A percentile compares a stretch with the other conserved stretches of the same genome.
Evolutionary conservation across 2,888 invertebrate genomes (phyloP).

Genomic region (Melinopterus prodromus): DNA sequence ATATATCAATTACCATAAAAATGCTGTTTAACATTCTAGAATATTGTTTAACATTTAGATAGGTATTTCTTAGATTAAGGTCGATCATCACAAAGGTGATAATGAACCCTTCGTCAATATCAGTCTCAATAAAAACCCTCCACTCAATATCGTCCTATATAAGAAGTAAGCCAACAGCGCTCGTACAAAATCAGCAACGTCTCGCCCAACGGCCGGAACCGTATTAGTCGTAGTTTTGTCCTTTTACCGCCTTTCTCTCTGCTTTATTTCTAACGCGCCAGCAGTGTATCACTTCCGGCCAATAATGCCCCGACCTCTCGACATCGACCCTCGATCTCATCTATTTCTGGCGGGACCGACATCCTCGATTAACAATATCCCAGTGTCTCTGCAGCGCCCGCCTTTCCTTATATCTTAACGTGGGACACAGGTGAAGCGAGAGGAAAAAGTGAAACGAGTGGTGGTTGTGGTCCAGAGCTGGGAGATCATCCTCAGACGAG

Average conservation of each 20-base stretch:
- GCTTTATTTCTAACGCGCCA: not conserved
- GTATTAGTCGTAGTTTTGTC: not conserved
- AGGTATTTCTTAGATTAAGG: no score
- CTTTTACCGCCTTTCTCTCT: not conserved
- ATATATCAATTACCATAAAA: no score
- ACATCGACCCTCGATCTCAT: slow-evolving; percentile 4
- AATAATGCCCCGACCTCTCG: not conserved
- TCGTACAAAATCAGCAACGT: not conserved
- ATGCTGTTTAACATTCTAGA: no score
- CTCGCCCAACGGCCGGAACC: not conserved
- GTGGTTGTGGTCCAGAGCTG: no score
- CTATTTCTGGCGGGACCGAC: not conserved
- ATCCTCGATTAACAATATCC: not conserved
- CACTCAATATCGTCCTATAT: not conserved
- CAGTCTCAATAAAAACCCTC: no score
- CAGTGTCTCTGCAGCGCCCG: not conserved
- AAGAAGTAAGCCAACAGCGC: not conserved
- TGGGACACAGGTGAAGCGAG: not conserved
- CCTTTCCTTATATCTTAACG: not conserved
- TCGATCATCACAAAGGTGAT: no score
- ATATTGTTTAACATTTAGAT: no score
- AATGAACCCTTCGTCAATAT: no score
- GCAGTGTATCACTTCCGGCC: not conserved
- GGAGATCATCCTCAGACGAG: not conserved
- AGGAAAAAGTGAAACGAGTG: no score